Base-by-base conservation (phyloP, 2,888 invertebrate genomes). In the Cheilosia pagana region DNA sequence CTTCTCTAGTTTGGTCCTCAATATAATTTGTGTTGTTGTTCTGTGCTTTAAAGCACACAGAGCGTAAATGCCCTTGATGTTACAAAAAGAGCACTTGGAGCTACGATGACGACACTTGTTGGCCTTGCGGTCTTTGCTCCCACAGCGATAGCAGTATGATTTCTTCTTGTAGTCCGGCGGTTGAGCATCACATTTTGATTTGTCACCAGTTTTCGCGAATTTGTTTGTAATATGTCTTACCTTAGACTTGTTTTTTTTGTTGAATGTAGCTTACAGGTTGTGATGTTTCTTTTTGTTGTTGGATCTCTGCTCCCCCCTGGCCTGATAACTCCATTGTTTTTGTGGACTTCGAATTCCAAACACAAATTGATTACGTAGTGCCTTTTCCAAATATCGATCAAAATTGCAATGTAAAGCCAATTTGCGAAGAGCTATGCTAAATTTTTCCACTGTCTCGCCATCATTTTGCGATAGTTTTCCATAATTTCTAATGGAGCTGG, bases 401-500 rank as follows among this genome's bases (percentile, higher is more conserved):
- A 76, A 76, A 43, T 76, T 68, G 31, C 39, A 67, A 19, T 65
- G 21, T 23, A 23, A 14, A 0, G 65, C 23, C 23, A 68, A 41
- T 68, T 60, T 76, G 5, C 60, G 50, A 19, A 68, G 14, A 0
- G 68, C 28, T 8, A 53, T 68, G n/a, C 28, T 28, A 60, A 68
- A 68, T 10, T 76, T 65, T 35, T 76, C 50, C 31, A 60, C 60
- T 0, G 67, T 45, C 45, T 68, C 67, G n/a, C n/a, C 59, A 8
- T 60, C 67, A 4, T 28, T 50, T 79, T 88, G 88, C 87, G 45
- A 75, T 77, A 88, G 52, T 86, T 88, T 75, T 88, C 87, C 43
- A 87, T 85, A 53, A 89, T 88, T 50, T 89, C 88, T 68, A 88
- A 77, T 39, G 87, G 87, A 59, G 70, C 83, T 52, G 88, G 87